A percentile compares a stretch with the other conserved stretches of the same genome.
These are phyloP conservation scores for Okapia johnstoni DNA, from an alignment of 2,113 vertebrate genomes.

Conservation along the genomic window DNA sequence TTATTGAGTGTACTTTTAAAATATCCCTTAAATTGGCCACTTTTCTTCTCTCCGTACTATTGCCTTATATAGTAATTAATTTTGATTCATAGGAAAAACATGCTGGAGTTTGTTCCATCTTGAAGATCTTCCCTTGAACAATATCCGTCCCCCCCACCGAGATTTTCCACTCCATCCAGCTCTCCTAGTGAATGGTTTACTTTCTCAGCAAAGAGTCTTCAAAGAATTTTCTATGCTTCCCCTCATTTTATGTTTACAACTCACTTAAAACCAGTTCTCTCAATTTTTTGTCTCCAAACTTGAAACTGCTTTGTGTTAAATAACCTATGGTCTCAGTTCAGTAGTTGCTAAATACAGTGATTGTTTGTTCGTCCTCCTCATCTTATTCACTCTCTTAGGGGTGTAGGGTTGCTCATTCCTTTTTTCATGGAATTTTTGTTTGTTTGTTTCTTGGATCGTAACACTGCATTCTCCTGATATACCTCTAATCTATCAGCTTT, in stretches of 20 bases:
- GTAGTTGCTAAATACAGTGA: neutral
- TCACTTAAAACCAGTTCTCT: neutral
- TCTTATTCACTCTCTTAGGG: neutral
- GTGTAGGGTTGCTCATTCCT: neutral
- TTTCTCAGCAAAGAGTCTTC: neutral
- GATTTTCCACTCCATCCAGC: neutral
- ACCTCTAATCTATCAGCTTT: neutral
- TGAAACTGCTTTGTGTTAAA: neutral
- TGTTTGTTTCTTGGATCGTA: neutral
- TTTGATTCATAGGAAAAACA: neutral
- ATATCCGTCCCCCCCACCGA: too few relatives aligned
- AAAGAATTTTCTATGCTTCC: neutral
- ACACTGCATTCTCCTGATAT: neutral
- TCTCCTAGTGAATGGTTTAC: neutral
- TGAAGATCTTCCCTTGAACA: neutral
- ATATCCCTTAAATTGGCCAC: neutral
- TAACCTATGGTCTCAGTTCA: neutral
- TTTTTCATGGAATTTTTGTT: neutral
- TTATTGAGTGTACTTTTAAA: neutral
- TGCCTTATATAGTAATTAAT: neutral
- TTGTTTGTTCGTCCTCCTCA: neutral
- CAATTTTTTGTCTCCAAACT: neutral
- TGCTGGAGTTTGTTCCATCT: neutral
- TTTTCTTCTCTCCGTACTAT: neutral
- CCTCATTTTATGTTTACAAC: neutral